Evolutionary conservation across 2,113 vertebrate species (phyloP).

Genomic region (Mesembrinibis cayennensis): DNA sequence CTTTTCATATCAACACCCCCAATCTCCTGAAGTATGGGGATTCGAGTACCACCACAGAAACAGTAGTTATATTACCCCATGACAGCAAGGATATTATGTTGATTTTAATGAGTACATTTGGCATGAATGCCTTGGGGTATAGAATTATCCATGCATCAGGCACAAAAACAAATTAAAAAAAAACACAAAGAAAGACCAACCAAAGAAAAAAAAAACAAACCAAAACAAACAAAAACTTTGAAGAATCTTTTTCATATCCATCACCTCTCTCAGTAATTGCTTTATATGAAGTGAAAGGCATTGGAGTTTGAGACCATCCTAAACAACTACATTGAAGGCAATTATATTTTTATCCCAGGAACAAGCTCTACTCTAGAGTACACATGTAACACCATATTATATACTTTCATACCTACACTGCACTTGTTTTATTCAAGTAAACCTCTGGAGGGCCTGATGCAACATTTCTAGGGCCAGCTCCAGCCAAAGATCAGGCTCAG

Average conservation of each 20-base stretch:
- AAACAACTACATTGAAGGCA: not conserved
- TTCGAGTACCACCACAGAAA: not conserved
- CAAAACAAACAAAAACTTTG: not conserved
- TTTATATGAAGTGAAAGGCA: not conserved
- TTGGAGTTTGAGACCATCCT: not conserved
- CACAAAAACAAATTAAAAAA: not conserved
- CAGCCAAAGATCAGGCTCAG: not conserved
- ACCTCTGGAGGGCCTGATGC: not conserved
- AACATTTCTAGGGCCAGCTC: not conserved
- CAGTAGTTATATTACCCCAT: fast-evolving
- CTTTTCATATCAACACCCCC: not conserved
- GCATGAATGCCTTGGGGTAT: not conserved
- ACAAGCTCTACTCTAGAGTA: not conserved
- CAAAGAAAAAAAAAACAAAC: not conserved
- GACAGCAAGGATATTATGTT: not conserved
- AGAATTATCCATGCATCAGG: not conserved
- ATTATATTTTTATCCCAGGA: not conserved
- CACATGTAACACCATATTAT: fast-evolving
- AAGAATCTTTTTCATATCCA: not conserved
- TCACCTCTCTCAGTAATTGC: not conserved
- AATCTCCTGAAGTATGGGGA: not conserved
- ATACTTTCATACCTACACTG: not conserved
- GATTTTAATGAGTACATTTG: not conserved
- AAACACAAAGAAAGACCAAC: no score
- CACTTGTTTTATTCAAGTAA: not conserved